Evolutionary conservation across 2,113 vertebrate genomes (phyloP).

Genomic region (Chaetura pelagica): DNA sequence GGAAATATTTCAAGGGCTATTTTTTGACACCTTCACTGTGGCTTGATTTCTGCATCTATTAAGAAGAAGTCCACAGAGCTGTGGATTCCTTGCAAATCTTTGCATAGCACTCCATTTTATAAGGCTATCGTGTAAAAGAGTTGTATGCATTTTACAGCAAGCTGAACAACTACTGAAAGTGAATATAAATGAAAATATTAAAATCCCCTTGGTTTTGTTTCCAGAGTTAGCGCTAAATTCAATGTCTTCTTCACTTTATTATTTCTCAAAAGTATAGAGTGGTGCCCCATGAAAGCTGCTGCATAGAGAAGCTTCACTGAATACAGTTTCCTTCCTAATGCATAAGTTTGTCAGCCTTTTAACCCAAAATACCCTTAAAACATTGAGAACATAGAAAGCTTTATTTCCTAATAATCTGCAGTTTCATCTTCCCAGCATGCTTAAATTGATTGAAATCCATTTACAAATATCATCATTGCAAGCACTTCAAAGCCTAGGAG

Average conservation of each 20-base stretch:
- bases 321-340: not conserved
- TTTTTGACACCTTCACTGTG: conserved; percentile 55
- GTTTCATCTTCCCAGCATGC: not conserved
- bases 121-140: not conserved
- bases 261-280: not conserved
- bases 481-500: not conserved
- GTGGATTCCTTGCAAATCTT: conserved; percentile 25
- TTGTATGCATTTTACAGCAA: not conserved
- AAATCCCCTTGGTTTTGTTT: not conserved
- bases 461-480: not conserved
- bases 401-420: not conserved
- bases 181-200: not conserved
- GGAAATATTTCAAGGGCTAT: conserved; percentile 61
- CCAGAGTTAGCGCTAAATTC: not conserved
- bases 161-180: not conserved
- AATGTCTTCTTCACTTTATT: not conserved
- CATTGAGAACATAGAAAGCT: not conserved
- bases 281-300: not conserved
- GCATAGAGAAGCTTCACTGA: not conserved
- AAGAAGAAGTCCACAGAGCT: not conserved
- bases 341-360: not conserved
- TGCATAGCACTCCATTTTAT: conserved; percentile 17
- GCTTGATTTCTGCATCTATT: conserved; percentile 62
- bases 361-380: not conserved
- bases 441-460: not conserved